Base-by-base conservation (phyloP, 1,140 invertebrate genomes). In the Nilaparvata lugens region DNA sequence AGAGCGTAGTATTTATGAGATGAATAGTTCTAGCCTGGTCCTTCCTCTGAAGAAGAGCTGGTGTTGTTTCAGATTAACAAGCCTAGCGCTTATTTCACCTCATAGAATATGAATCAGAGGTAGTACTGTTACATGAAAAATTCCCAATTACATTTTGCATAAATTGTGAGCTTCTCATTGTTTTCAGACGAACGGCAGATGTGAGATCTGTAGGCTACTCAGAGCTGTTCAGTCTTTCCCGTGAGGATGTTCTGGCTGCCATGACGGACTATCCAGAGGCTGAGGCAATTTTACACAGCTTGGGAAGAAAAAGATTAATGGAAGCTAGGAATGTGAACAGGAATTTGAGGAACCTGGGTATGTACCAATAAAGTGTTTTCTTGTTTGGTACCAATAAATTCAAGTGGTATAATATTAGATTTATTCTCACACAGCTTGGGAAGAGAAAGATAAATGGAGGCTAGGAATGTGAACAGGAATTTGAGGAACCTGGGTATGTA, bases 191-290 rank as follows among this genome's bases (percentile, higher is more conserved):
- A 57, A 96, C 94, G 64, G 95, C 95, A 11, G 94, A 98, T 72
- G 94, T 98, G 0, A 79, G 93, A 58, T 96, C 93, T 0, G 93
- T 98, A 2, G 94, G 94, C 0, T 98, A 97, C 68, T 93, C 93
- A 0, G 95, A 97, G 71, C 77, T 98, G 2, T 97, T 98, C 74
- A 95, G 93, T 38, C 74, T 98, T 0, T 96, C 93, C 0, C 79
- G 93, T n/a, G 93, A 97, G 74, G 94, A 97, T 69, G 93, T 97
- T 0, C 72, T 97, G 9, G 84, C 87, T 0, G 94, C 94, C 2
- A 93, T 97, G 85, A 96, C 95, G 72, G 94, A 97, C 72, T 96
- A 97, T 68, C 95, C 94, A 0, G 93, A 97, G 73, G 95, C 95
- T 0, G 91, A 97, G 75, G 93, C 95, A 70, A 93, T 95, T 55